Base-by-base conservation (phyloP, 2,113 vertebrate species). In the Arothron firmamentum region DNA sequence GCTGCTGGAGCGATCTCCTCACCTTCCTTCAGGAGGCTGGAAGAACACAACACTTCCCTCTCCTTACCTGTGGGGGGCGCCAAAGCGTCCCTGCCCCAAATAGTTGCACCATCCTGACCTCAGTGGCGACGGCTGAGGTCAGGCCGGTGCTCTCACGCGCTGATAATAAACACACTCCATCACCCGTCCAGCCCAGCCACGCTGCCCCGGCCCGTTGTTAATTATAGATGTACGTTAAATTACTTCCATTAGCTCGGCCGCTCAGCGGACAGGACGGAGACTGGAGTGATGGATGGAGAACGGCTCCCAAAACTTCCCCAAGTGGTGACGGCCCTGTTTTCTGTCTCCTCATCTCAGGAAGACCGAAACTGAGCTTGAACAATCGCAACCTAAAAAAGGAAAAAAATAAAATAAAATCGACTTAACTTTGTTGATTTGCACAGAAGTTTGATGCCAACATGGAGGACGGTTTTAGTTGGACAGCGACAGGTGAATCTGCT, bases 191-290 rank as follows among this genome's bases (percentile, higher is more conserved):
- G 79, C 83, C 87, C 87, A 77, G 75, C 81, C 84, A 88, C 88
- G 83, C 81, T 71, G 62, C 84, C 82, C 90, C 90, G 89, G 90
- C 88, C 92, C 86, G 79, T 88, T 93, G 94, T 95, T 94, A 95
- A 96, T 96, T 95, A 95, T 95, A 93, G 90, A 94, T 94, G 92
- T 92, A 91, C 92, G 91, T 94, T 94, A 94, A 95, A 95, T 96
- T 93, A 93, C 93, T 94, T 95, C 93, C 93, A 93, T 95, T 94
- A 94, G 90, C 87, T 89, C 83, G 80, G 79, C 83, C 83, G 70
- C 84, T 89, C 87, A 83, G 87, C 81, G 84, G 85, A 85, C 79
- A 74, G 82, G 87, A 86, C 77, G 72, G 57, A 70, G 74, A 88
- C 90, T 90, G 80, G 49, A 79, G 77, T 85, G 86, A 89, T 84